A percentile compares a stretch with the other conserved stretches of the same genome.
Evolutionary conservation across 2,113 vertebrate species (phyloP).

Genomic region (Nansenia antarctica): DNA sequence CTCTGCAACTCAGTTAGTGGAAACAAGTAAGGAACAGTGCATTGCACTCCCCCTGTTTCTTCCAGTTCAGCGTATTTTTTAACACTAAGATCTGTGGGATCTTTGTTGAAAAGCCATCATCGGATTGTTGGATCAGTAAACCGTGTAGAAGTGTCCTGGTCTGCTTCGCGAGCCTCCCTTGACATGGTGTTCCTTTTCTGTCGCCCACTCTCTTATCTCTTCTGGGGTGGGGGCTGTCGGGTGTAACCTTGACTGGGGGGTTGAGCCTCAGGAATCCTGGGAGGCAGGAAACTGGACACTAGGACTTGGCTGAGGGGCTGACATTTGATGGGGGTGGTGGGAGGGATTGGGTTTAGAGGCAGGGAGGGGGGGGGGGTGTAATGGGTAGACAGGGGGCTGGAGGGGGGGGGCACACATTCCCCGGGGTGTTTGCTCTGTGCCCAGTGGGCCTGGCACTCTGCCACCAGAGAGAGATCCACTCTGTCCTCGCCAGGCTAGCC

Average conservation of each 20-base stretch:
- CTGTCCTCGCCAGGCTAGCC: conserved; percentile 57
- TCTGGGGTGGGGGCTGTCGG: background rate
- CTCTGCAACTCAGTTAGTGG: too few relatives aligned
- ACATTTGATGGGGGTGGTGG: conserved; percentile 62
- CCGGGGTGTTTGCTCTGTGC: conserved; percentile 70
- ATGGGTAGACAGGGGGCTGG: conserved; percentile 66
- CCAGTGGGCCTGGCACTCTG: conserved; percentile 69
- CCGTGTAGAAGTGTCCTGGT: conserved; percentile 13
- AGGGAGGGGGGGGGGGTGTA: too few relatives aligned
- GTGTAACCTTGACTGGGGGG: conserved; percentile 58
- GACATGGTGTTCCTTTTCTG: conserved; percentile 17
- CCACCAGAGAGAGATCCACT: conserved; percentile 70
- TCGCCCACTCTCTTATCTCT: conserved; percentile 35
- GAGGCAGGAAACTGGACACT: conserved; percentile 71
- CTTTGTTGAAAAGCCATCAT: too few relatives aligned
- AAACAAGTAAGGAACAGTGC: too few relatives aligned
- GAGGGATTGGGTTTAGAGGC: conserved; percentile 48
- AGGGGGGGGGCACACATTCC: conserved; percentile 68
- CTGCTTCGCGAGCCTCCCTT: background rate
- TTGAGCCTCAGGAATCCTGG: conserved; percentile 67
- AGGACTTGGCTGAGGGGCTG: conserved; percentile 54
- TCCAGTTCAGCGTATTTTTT: too few relatives aligned
- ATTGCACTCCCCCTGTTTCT: too few relatives aligned
- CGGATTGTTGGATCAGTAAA: conserved; percentile 38
- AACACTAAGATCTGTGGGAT: too few relatives aligned